Conservation (phyloP, 2,888 invertebrate genomes). For the Xanthostigma xanthostigma region DNA sequence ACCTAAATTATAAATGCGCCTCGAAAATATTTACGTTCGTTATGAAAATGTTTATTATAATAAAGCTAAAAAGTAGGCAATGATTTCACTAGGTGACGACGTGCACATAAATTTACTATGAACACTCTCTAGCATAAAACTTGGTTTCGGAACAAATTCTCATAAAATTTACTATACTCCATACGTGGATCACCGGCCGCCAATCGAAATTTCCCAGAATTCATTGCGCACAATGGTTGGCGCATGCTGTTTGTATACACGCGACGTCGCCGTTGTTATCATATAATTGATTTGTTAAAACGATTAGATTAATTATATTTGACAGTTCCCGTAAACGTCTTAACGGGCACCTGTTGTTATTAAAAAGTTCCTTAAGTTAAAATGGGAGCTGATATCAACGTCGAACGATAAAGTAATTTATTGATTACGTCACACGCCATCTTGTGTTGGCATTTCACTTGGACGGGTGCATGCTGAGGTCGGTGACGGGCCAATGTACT, state of each 20-base stretch:
- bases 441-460: constrained; percentile 26
- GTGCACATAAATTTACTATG: no score
- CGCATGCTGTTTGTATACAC: constrained; percentile 3
- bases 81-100: no score
- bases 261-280: constrained; percentile 4
- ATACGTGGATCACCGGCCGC: no score
- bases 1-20: no score
- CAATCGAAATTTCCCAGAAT: no score
- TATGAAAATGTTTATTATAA: no score
- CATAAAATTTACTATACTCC: no score
- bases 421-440: constrained; percentile 31
- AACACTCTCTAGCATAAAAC: no score
- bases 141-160: no score
- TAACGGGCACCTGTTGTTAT: constrained; percentile 1
- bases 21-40: no score
- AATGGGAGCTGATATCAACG: constrained; percentile 12
- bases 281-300: constrained; percentile 1
- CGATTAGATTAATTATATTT: background rate
- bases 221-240: constrained; percentile 3
- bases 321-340: background rate
- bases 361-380: background rate
- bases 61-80: no score
- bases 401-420: constrained; percentile 20
- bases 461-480: constrained; percentile 12
- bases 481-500: constrained; percentile 1